phyloP scores from a whole-genome alignment of 2,113 vertebrate species.

The Sialia sialis region DNA sequence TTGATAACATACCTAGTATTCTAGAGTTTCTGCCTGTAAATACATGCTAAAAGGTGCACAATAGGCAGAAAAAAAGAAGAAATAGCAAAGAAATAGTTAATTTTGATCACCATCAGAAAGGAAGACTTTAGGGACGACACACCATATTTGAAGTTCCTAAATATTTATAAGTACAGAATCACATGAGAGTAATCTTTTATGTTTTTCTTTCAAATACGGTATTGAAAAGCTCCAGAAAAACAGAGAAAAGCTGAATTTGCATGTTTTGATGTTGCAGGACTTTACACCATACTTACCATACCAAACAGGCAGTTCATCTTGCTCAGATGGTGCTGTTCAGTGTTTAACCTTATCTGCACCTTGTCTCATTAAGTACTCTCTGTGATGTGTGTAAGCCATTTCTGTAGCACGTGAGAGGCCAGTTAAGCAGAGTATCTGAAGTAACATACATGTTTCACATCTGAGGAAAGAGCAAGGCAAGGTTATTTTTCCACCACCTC shows the following conservation, averaged over 20 bases:
- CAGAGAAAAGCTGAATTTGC: not conserved
- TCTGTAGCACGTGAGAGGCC: not conserved
- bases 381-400: not conserved
- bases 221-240: not conserved
- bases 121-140: fast-evolving
- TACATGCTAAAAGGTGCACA: not conserved
- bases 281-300: not conserved
- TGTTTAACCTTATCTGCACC: not conserved
- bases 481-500: not conserved
- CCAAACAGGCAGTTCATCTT: not conserved
- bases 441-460: not conserved
- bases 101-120: not conserved
- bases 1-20: not conserved
- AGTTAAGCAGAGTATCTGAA: not conserved
- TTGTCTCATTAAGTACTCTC: not conserved
- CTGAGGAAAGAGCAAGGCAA: not conserved
- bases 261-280: not conserved
- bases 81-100: not conserved
- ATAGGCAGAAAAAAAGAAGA: not conserved
- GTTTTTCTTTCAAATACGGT: not conserved
- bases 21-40: not conserved
- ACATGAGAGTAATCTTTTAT: not conserved
- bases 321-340: not conserved
- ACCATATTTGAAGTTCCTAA: not conserved
- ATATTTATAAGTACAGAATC: not conserved